Evolutionary conservation across 2,113 vertebrate species (phyloP), one percentile per base, ranked within the genome.

Genomic region (Grammomys surdaster): DNA sequence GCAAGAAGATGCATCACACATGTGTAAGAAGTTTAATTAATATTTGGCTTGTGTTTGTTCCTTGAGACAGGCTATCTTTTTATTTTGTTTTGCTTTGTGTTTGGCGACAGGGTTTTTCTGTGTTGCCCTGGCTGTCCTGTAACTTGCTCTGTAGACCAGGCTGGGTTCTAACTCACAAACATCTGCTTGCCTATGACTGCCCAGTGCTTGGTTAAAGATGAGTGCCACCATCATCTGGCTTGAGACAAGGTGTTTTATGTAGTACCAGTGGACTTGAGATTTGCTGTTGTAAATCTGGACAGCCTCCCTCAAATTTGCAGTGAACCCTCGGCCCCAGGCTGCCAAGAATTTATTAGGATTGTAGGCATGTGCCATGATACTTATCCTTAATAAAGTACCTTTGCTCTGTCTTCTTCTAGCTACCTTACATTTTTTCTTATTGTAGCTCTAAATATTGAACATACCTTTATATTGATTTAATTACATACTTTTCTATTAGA

Each of bases 401-500:
- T 91, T 67, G 2, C 31, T 77, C 16, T 24, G 58, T 1, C 40
- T 20, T 56, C 9, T 16, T 80, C 8, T 12, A 17, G 20, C 46
- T 43, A 19, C 11, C 9, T 67, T 43, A 6, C 65, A 65, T 67
- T 85, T 36, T 26, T 91, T 92, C 65, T 48, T 60, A 72, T 56
- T n/a, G 12, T 20, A 54, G 60, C 85, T n/a, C 28, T 67, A 65
- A 92, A 73, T 2, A 72, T 54, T 36, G 77, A 60, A 77, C 51
- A 91, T 82, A 28, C 33, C 48, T 58, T 81, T 7, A 54, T 93
- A 10, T 51, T 80, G 88, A 31, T 87, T 91, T 77, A 60, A 58
- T 96, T 85, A 65, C 7, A 85, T 81, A 56, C 13, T 70, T 70
- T n/a, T 88, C 89, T 94, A 19, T 69, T 69, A 89, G 72, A 51